Conservation (phyloP, 2,888 invertebrate genomes). For the Sarcophaga caerulescens region DNA sequence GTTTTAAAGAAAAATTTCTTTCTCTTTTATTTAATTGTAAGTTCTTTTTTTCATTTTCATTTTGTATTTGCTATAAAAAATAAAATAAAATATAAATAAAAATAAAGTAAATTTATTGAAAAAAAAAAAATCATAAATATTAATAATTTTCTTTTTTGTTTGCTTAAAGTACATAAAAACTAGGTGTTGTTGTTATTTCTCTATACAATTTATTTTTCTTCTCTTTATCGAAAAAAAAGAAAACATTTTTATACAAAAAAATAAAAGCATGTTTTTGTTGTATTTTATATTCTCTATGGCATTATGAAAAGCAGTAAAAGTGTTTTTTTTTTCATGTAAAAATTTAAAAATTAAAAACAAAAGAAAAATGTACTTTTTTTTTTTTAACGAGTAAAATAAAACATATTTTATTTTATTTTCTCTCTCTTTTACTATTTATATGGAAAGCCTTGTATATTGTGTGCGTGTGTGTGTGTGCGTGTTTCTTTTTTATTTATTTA, state of each 20-base stretch:
- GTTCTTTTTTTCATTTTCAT: slow-evolving; percentile 19
- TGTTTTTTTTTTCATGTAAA: slow-evolving; percentile 54
- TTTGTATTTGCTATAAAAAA: slow-evolving; percentile 52
- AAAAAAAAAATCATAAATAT: slow-evolving; percentile 28
- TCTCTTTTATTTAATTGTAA: slow-evolving; percentile 37
- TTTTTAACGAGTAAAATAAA: background rate
- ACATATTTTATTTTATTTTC: slow-evolving; percentile 34
- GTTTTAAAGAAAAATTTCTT: slow-evolving; percentile 9
- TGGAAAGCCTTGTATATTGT: slow-evolving; percentile 48
- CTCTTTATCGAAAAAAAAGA: slow-evolving; percentile 8
- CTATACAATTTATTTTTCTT: background rate
- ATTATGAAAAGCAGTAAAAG: slow-evolving; percentile 64
- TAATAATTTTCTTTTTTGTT: slow-evolving; percentile 31
- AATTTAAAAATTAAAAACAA: slow-evolving; percentile 27
- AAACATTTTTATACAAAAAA: slow-evolving; percentile 17
- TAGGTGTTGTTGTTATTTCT: slow-evolving; percentile 51
- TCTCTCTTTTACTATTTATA: slow-evolving; percentile 27
- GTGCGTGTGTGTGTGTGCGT: slow-evolving; percentile 36
- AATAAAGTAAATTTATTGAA: slow-evolving; percentile 51
- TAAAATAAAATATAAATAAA: slow-evolving; percentile 38
- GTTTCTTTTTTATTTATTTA: slow-evolving; percentile 14
- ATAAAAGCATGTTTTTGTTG: slow-evolving; percentile 61
- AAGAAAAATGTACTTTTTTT: slow-evolving; percentile 53
- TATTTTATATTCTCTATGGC: slow-evolving; percentile 26
- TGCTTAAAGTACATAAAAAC: slow-evolving; percentile 26